phyloP scores from a whole-genome alignment of 1,140 invertebrate species.

The Tetragnatha versicolor region DNA sequence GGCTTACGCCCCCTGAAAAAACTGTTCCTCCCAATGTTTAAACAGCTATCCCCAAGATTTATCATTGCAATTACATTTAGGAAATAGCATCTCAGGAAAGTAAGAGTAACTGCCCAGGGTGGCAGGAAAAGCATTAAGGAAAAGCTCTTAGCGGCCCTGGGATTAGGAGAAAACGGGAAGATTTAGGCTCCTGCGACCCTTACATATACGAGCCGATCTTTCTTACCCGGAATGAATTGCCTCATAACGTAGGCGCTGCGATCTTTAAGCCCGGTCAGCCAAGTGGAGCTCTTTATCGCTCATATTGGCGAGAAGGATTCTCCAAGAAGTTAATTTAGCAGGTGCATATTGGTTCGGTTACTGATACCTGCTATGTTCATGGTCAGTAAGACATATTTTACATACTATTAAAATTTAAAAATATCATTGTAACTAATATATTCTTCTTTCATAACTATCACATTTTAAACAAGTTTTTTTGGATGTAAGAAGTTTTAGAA shows the following conservation, averaged over 20 bases:
- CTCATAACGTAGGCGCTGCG: constrained; percentile 52
- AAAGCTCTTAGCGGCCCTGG: constrained; percentile 50
- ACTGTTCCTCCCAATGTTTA: constrained; percentile 42
- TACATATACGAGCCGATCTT: constrained; percentile 49
- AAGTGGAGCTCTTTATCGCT: constrained; percentile 17
- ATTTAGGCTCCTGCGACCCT: constrained; percentile 48
- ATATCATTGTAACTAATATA: too few relatives aligned
- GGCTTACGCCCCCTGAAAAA: constrained; percentile 22
- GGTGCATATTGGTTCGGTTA: too few relatives aligned
- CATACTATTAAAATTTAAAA: too few relatives aligned
- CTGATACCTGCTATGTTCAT: too few relatives aligned
- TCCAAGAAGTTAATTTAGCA: too few relatives aligned
- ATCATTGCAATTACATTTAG: constrained; percentile 56
- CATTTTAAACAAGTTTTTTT: too few relatives aligned
- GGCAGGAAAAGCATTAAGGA: constrained; percentile 55
- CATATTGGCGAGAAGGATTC: constrained; percentile 13
- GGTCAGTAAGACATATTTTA: too few relatives aligned
- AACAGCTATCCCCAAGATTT: constrained; percentile 54
- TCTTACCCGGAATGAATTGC: constrained; percentile 49
- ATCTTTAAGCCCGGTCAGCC: constrained; percentile 20
- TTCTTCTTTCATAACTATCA: too few relatives aligned
- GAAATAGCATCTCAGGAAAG: constrained; percentile 53
- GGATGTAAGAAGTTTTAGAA: too few relatives aligned
- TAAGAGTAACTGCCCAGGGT: constrained; percentile 47
- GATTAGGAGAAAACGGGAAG: constrained; percentile 49